Evolutionary conservation across 2,888 invertebrate species (phyloP), one percentile per base, ranked within the genome.

Genomic region (Lepetodrilus schrolli): DNA sequence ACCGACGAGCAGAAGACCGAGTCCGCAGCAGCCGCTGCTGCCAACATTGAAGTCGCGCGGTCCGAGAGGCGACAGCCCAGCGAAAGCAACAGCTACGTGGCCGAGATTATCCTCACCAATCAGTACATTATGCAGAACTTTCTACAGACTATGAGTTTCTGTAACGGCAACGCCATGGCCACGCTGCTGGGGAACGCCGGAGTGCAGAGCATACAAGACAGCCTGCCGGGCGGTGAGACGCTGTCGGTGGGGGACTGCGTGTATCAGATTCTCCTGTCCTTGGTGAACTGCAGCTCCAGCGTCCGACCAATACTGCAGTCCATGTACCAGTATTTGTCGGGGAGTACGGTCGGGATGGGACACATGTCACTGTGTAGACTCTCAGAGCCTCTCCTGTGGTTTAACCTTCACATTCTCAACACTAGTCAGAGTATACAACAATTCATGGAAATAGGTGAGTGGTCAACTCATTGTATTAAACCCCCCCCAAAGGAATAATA

Each of bases 361-460:
- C 69, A 79, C 20, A 72, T 74, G 7, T 89, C 85, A 8, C 77
- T 92, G 8, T 92, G 92, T 80, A 93, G 94, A 79, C 91, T 97
- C 7, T 96, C 96, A 0, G 96, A 96, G 90, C 96, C 96, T 1
- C 93, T 97, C 88, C 93, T 96, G 70, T 95, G 95, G 93, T 94
- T 96, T 84, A 94, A 96, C 43, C 92, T 95, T 10, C 94, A 94
- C 84, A 94, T 96, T 5, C 91, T 97, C 65, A 95, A 96, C 87
- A 94, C 94, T 49, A 94, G 95, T 66, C 93, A 94, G 47, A 93
- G 95, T 0, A 92, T 96, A 4, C 92, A 93, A 66, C 93, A 94
- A 13, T 96, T 96, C 89, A 93, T 94, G 0, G 93, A 94, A 75
- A 93, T 95, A 88, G 95, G 89, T 89, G 75, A 80, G 87, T 75